A percentile compares a stretch with the other conserved stretches of the same genome.
These are phyloP conservation scores for Mormyrus iriodes DNA, from an alignment of 2,113 vertebrate species.

Conservation along the genomic window DNA sequence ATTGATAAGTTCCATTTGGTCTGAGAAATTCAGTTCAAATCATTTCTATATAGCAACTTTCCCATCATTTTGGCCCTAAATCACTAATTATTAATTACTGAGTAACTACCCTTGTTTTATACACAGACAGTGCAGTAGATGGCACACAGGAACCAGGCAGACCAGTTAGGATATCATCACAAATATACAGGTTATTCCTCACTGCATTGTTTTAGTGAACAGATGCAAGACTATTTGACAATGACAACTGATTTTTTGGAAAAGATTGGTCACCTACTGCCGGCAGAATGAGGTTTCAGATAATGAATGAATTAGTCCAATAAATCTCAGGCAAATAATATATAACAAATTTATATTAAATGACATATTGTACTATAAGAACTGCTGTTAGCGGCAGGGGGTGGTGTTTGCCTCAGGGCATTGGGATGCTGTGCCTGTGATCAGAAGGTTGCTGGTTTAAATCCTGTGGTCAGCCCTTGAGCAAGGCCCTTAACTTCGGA, in stretches of 20 bases:
- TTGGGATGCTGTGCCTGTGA: neutral
- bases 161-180: neutral
- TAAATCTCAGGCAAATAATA: neutral
- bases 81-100: neutral
- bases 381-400: neutral
- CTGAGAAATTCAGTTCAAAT: neutral
- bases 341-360: neutral
- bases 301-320: neutral
- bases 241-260: neutral
- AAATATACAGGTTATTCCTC: neutral
- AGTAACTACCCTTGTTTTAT: neutral
- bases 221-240: neutral
- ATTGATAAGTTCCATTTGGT: neutral
- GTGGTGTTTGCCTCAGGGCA: neutral
- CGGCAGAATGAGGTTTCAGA: neutral
- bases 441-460: neutral
- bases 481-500: neutral
- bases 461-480: neutral
- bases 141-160: neutral
- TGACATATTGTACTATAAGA: neutral
- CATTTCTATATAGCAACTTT: neutral
- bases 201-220: neutral
- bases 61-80: neutral
- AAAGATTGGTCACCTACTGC: neutral
- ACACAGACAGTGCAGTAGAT: neutral